Evolutionary conservation across 2,113 vertebrate genomes (phyloP).

Genomic region (Hippocampus guttulatus): DNA sequence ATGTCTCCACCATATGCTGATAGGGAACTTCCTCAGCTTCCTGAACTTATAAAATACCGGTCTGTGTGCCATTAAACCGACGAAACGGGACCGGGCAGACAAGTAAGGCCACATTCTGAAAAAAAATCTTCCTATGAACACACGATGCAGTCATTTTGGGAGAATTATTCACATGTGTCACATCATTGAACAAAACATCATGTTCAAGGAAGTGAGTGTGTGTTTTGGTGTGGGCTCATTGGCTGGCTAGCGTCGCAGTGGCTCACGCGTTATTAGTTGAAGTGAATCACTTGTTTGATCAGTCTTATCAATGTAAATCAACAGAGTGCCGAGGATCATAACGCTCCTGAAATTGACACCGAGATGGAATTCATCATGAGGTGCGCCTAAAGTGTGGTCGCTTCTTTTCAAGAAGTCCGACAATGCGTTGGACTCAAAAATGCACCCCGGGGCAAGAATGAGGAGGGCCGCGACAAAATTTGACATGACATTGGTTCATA

Average conservation of each 20-base stretch:
- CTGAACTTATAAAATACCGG: slow-evolving; percentile 49
- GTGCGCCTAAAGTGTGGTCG: not conserved
- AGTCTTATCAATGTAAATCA: slow-evolving; percentile 16
- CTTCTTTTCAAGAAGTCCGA: not conserved
- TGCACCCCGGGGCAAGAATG: not conserved
- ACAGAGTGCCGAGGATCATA: slow-evolving; percentile 12
- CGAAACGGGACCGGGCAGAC: not conserved
- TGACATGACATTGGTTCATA: not conserved
- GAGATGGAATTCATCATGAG: not conserved
- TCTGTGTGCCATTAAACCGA: slow-evolving; percentile 21
- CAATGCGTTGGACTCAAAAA: not conserved
- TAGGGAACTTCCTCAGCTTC: slow-evolving; percentile 54
- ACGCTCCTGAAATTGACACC: not conserved
- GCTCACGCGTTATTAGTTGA: slow-evolving; percentile 38
- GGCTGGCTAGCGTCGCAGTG: slow-evolving; percentile 14
- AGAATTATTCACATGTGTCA: not conserved
- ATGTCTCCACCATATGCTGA: slow-evolving; percentile 26
- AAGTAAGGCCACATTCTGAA: slow-evolving; percentile 2
- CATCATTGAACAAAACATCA: slow-evolving; percentile 14
- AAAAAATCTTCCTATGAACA: not conserved
- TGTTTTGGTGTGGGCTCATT: slow-evolving; percentile 60
- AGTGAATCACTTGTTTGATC: slow-evolving; percentile 58
- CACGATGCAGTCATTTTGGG: not conserved
- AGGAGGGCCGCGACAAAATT: not conserved
- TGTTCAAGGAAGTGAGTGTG: slow-evolving; percentile 19